Evolutionary conservation across 2,797 vertebrate genomes (phyloP), one percentile per base, ranked within the genome.

Genomic region (Spea hammondii): DNA sequence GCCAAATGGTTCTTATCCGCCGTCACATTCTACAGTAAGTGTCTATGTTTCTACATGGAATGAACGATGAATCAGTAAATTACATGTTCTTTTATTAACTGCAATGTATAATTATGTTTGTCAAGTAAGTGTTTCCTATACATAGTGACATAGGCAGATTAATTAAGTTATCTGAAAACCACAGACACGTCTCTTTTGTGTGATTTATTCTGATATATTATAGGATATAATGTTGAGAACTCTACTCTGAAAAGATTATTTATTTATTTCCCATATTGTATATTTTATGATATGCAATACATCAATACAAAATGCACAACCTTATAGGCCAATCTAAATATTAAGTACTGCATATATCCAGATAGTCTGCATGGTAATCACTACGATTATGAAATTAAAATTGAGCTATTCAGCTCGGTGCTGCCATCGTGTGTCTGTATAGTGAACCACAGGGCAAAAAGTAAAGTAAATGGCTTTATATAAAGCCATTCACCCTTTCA

Each of bases 361-460:
- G 70, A 78, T 49, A 78, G 8, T 5, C 8, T 44, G 17, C 32
- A 45, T 57, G 65, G 12, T 59, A 68, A 79, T 53, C n/a, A 73
- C 66, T n/a, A 67, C 46, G 45, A 47, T 48, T 53, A 74, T 62
- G 10, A 48, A 54, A 48, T 14, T 47, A 65, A 57, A 59, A 14
- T 17, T 73, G 12, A 13, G 7, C 4, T 66, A 53, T 9, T 8
- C 55, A 81, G 65, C 74, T 72, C 70, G 73, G 74, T 81, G 69
- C 74, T 81, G 55, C 79, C 79, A 81, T 81, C 79, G 32, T 68
- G 79, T 81, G 79, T n/a, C 65, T 60, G 13, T 48, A 44, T 13
- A 9, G n/a, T 69, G 67, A 12, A 46, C 45, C 8, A 45, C 32
- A 5, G 8, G 46, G 64, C 3, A 32, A 65, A 7, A 46, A 65